Conservation (phyloP, 2,888 invertebrate species). For the Metacarcinus magister region DNA sequence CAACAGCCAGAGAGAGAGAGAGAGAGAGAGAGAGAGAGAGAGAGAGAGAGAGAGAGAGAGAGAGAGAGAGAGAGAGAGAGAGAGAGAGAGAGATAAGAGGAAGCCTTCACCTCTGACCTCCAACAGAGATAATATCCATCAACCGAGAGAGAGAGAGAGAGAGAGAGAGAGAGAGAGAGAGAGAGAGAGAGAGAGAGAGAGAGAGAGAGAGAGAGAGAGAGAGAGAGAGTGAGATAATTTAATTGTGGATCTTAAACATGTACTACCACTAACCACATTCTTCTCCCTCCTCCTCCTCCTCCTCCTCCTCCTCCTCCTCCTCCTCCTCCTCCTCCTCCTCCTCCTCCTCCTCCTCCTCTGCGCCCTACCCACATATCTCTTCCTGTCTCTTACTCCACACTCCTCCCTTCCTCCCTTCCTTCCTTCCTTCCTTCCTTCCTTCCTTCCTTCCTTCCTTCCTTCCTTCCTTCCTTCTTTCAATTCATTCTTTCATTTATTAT, state of each 20-base stretch:
- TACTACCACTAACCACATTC: neutral
- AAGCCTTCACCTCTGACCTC: no score
- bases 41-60: neutral
- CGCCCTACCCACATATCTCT: neutral
- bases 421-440: neutral
- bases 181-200: neutral
- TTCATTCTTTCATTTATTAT: neutral
- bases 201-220: neutral
- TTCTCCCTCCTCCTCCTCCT: neutral
- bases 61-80: no score
- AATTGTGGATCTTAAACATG: neutral
- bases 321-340: neutral
- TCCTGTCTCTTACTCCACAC: neutral
- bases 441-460: neutral
- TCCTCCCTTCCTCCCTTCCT: neutral
- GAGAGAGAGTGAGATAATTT: neutral
- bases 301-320: neutral
- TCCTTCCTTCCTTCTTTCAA: neutral
- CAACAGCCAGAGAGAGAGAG: neutral
- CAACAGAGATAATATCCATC: no score
- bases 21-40: neutral
- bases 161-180: constrained; percentile 48
- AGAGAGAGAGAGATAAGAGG: no score
- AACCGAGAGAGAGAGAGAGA: neutral
- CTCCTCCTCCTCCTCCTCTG: neutral